phyloP scores from a whole-genome alignment of 2,888 invertebrate species.

The Metellina segmentata region DNA sequence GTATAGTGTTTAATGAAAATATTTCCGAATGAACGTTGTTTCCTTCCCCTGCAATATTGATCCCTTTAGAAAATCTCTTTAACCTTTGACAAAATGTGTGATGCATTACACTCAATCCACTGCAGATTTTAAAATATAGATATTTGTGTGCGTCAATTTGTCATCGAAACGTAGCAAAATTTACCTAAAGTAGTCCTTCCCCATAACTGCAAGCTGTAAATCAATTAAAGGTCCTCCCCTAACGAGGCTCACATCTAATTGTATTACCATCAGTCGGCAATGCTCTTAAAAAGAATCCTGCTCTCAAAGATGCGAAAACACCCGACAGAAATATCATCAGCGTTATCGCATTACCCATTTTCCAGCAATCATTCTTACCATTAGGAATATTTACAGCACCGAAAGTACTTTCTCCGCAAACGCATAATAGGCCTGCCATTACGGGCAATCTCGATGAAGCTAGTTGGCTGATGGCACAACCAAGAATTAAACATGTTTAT shows the following conservation, averaged over 20 bases:
- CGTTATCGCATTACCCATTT: neutral
- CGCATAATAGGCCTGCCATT: neutral
- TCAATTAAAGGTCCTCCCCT: neutral
- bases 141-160: no score
- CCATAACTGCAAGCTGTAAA: neutral
- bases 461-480: neutral
- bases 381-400: neutral
- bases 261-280: neutral
- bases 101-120: no score
- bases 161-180: no score
- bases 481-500: neutral
- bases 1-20: no score
- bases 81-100: no score
- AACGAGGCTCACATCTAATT: neutral
- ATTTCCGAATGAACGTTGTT: no score
- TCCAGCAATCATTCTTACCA: conserved; percentile 1
- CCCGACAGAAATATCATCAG: neutral
- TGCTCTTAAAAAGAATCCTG: neutral
- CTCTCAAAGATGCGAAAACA: neutral
- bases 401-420: no score
- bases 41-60: no score
- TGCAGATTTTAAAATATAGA: no score
- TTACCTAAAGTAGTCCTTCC: neutral
- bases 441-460: neutral
- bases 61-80: no score